Percentiles rank a stretch among this genome's conserved stretches.
Evolutionary conservation across 2,113 vertebrate species (phyloP).

Genomic region (Equus przewalskii): DNA sequence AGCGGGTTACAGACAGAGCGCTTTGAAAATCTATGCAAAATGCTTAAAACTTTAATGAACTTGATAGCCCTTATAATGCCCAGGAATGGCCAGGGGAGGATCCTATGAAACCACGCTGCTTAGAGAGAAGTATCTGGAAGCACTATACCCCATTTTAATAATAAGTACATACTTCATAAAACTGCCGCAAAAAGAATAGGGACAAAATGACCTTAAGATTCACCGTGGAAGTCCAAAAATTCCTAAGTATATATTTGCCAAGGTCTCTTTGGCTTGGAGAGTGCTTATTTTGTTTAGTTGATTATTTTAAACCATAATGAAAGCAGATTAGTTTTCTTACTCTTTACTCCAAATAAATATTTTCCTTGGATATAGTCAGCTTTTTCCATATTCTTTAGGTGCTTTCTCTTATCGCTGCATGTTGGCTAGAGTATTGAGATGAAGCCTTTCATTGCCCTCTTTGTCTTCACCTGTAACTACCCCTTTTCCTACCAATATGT

Average conservation of each 20-base stretch:
- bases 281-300: constrained; percentile 40
- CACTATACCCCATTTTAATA: constrained; percentile 17
- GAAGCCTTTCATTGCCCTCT: neutral
- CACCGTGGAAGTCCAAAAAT: neutral
- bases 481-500: neutral
- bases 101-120: neutral
- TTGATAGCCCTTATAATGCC: neutral
- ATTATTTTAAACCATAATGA: neutral
- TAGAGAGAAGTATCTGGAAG: constrained; percentile 11
- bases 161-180: neutral
- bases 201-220: neutral
- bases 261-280: neutral
- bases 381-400: neutral
- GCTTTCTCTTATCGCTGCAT: neutral
- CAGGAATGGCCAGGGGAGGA: neutral
- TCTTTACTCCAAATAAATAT: neutral
- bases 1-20: neutral
- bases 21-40: constrained; percentile 34
- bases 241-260: neutral
- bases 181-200: neutral
- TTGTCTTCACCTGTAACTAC: neutral
- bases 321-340: neutral
- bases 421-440: neutral
- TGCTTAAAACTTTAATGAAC: neutral
- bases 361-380: neutral